Evolutionary conservation across 2,888 invertebrate genomes (phyloP).

Genomic region (Cephalotes varians): DNA sequence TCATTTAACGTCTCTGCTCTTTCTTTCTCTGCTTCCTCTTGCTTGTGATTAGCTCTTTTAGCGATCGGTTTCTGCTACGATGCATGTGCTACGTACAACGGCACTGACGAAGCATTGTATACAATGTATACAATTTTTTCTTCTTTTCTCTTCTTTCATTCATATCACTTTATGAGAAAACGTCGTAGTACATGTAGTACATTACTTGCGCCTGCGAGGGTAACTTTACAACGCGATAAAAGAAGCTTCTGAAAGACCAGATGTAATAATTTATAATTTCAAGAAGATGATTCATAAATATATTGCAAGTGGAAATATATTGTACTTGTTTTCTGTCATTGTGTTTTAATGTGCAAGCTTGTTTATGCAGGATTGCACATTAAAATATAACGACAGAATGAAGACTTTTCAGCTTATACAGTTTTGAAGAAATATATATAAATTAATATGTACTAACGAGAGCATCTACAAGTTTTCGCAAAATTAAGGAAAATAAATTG

Average conservation of each 20-base stretch:
- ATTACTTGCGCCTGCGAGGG: not conserved
- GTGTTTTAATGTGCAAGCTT: not conserved
- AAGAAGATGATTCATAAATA: not conserved
- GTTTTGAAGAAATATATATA: not conserved
- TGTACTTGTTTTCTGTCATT: not conserved
- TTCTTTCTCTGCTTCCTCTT: not conserved
- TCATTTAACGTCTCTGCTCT: conserved; percentile 50
- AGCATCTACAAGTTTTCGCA: not conserved
- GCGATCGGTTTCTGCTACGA: conserved; percentile 9
- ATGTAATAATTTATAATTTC: conserved; percentile 12
- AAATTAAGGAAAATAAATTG: not conserved
- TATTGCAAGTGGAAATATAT: no score
- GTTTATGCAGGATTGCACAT: not conserved
- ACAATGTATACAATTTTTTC: conserved; percentile 5
- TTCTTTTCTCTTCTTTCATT: not conserved
- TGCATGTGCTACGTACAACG: conserved; percentile 5
- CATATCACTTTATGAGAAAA: not conserved
- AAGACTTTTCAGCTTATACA: not conserved
- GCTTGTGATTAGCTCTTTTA: conserved; percentile 12
- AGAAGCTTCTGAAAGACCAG: not conserved
- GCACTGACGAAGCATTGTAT: conserved; percentile 18
- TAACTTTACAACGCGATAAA: not conserved
- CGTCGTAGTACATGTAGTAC: not conserved
- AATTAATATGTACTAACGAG: not conserved
- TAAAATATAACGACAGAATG: no score